phyloP scores from a whole-genome alignment of 2,113 vertebrate genomes.

The Pseudolaguvia tuberculata region DNA sequence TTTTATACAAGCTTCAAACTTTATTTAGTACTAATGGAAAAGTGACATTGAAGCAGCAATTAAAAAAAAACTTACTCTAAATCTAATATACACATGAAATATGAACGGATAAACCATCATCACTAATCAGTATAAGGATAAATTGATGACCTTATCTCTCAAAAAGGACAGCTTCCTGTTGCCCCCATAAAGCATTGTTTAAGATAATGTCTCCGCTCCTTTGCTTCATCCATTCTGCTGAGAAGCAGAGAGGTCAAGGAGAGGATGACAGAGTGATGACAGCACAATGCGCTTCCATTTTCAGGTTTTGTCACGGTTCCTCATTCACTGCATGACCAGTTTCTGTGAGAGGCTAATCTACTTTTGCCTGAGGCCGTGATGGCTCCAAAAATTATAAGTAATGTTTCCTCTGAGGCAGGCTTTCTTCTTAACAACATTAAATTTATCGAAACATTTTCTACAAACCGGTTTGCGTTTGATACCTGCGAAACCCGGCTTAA shows the following conservation, averaged over 20 bases:
- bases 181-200: constrained; percentile 31
- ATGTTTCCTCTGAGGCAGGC: constrained; percentile 2
- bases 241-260: constrained; percentile 37
- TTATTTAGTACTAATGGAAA: not conserved
- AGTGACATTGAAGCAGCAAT: not conserved
- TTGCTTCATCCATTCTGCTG: not conserved
- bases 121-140: constrained; percentile 5
- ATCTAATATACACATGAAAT: not conserved
- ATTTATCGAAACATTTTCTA: not conserved
- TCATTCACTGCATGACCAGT: constrained; percentile 44
- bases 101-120: not conserved
- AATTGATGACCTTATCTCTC: not conserved
- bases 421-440: not conserved
- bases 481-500: not conserved
- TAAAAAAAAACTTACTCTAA: not conserved
- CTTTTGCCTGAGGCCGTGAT: constrained; percentile 42
- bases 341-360: constrained; percentile 41
- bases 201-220: constrained; percentile 26
- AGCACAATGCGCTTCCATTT: constrained; percentile 37
- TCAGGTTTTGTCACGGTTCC: constrained; percentile 45
- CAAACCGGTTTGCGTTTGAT: too few relatives aligned
- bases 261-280: constrained; percentile 36
- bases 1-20: not conserved
- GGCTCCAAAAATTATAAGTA: constrained; percentile 44
- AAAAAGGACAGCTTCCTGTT: constrained; percentile 14